These are phyloP conservation scores for Burhinus bistriatus DNA, from an alignment of 2,113 vertebrate species.

Conservation along the genomic window DNA sequence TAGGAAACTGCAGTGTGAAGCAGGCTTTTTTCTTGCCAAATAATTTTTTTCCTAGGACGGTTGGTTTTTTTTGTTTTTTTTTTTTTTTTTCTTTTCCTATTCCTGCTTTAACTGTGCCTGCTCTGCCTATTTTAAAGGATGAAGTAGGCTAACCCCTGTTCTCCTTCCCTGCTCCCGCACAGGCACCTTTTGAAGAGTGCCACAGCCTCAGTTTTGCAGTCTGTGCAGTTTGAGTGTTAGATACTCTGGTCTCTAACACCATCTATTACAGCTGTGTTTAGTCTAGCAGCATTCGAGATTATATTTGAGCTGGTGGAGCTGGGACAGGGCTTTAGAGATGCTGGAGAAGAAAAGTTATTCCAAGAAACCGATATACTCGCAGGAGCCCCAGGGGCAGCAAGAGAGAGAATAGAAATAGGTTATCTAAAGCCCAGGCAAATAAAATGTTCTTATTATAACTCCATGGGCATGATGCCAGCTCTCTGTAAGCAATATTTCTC, in stretches of 20 bases:
- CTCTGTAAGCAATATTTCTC: slow-evolving; percentile 37
- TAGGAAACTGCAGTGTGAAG: not conserved
- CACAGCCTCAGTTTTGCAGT: not conserved
- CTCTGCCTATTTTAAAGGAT: not conserved
- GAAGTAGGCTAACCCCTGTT: not conserved
- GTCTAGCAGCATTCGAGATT: not conserved
- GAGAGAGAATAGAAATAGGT: slow-evolving; percentile 7
- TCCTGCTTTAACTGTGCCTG: not conserved
- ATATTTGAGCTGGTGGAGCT: not conserved
- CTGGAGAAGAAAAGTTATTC: not conserved
- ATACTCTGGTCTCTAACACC: not conserved
- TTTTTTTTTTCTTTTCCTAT: not conserved
- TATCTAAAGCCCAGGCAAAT: slow-evolving; percentile 45
- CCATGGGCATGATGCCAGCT: slow-evolving; percentile 7
- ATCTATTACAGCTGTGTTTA: not conserved
- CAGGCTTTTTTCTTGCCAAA: not conserved
- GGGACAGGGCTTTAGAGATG: not conserved
- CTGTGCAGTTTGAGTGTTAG: not conserved
- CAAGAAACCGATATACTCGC: not conserved
- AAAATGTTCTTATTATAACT: slow-evolving; percentile 49
- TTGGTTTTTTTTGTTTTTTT: not conserved
- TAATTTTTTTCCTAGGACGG: not conserved
- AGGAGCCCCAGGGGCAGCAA: not conserved
- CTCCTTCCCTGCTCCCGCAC: not conserved
- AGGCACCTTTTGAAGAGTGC: not conserved